Percentiles rank a stretch among this genome's conserved stretches.
These are phyloP conservation scores for Coelinius sp. DNA, from an alignment of 2,888 invertebrate species.

Conservation along the genomic window DNA sequence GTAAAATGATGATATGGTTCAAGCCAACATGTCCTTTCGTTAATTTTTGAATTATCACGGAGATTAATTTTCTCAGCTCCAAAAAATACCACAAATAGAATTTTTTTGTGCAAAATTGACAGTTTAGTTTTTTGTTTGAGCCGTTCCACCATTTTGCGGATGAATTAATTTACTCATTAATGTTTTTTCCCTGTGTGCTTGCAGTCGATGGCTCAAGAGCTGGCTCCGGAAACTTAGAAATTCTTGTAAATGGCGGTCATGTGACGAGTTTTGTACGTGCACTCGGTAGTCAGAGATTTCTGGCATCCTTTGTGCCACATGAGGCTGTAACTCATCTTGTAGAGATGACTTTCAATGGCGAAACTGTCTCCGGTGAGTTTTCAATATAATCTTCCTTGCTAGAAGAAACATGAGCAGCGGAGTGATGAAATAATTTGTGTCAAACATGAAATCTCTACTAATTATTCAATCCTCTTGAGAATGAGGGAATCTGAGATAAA, in stretches of 20 bases:
- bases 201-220: conserved; percentile 94
- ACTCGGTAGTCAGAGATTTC: conserved; percentile 89
- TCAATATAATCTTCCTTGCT: neutral
- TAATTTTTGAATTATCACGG: no score
- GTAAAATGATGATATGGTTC: no score
- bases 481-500: no score
- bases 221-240: conserved; percentile 96
- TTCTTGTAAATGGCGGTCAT: conserved; percentile 94
- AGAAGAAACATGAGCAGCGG: neutral
- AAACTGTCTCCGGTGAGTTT: conserved; percentile 88
- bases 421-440: neutral
- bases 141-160: neutral
- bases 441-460: no score
- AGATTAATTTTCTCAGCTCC: no score
- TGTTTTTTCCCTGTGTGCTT: conserved; percentile 48
- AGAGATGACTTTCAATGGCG: conserved; percentile 95
- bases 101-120: no score
- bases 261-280: conserved; percentile 95
- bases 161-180: conserved; percentile 3
- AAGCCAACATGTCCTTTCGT: no score
- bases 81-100: no score
- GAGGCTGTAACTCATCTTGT: conserved; percentile 88
- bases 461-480: no score
- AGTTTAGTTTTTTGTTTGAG: no score
- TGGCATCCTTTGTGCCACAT: conserved; percentile 94